Evolutionary conservation across 2,113 vertebrate genomes (phyloP).

Genomic region (Bufo gargarizans): DNA sequence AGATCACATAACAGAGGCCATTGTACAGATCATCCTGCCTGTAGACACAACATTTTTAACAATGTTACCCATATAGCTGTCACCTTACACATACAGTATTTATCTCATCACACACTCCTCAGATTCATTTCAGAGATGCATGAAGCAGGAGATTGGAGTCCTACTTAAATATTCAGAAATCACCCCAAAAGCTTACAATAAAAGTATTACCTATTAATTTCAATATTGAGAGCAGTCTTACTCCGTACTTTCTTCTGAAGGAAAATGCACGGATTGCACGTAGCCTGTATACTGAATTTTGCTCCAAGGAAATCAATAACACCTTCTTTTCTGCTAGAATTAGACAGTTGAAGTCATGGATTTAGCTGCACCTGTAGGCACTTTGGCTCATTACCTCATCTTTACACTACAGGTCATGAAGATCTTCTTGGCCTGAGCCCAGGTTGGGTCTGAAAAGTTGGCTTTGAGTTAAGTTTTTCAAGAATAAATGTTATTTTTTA

Average conservation of each 20-base stretch:
- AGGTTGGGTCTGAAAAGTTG: background rate
- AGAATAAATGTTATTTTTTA: background rate
- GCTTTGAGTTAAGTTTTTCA: background rate
- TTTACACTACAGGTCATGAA: background rate
- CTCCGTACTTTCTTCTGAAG: background rate
- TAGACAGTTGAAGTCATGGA: constrained; percentile 3
- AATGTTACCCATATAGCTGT: background rate
- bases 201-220: background rate
- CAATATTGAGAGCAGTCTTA: background rate
- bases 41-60: background rate
- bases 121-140: background rate
- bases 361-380: background rate
- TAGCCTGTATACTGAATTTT: background rate
- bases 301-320: background rate
- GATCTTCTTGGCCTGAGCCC: background rate
- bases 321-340: constrained; percentile 11
- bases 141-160: background rate
- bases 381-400: constrained; percentile 10
- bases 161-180: background rate
- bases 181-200: background rate
- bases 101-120: background rate
- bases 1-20: too few relatives aligned
- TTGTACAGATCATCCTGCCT: background rate
- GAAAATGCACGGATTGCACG: background rate
- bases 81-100: background rate